phyloP scores from a whole-genome alignment of 2,797 vertebrate species.

The Xiphorhynchus erythropygius region DNA sequence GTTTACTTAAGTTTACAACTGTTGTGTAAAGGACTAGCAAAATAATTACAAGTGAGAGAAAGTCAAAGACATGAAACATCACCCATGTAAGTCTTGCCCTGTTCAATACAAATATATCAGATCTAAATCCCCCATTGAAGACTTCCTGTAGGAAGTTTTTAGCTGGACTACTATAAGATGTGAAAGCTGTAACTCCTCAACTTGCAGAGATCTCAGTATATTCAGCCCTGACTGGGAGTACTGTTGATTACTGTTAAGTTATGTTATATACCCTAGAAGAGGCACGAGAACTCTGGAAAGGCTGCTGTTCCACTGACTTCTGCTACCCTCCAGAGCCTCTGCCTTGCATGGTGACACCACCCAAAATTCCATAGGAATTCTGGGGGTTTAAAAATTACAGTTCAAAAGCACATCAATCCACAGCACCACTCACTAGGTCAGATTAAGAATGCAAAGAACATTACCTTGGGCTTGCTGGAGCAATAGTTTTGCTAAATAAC shows the following conservation, averaged over 20 bases:
- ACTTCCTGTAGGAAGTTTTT: background rate
- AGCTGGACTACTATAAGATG: background rate
- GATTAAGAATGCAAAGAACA: background rate
- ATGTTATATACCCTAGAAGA: background rate
- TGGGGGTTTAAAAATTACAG: background rate
- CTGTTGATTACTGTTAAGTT: background rate
- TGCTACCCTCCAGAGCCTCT: background rate
- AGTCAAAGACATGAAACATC: background rate
- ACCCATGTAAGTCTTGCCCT: background rate
- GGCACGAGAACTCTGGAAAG: background rate
- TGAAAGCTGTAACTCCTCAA: background rate
- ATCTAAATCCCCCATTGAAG: background rate
- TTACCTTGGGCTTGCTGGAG: background rate
- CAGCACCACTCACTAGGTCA: background rate
- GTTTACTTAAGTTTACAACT: background rate
- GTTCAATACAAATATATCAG: background rate
- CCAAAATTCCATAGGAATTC: fast-evolving
- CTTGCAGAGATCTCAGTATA: fast-evolving
- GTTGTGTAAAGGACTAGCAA: background rate
- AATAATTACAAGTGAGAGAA: background rate
- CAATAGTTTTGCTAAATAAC: background rate
- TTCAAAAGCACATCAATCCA: background rate
- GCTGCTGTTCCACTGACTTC: background rate
- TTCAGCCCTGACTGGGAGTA: background rate
- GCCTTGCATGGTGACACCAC: background rate